These are phyloP conservation scores for Drosophila varians DNA, from an alignment of 1,140 invertebrate species.

Conservation along the genomic window DNA sequence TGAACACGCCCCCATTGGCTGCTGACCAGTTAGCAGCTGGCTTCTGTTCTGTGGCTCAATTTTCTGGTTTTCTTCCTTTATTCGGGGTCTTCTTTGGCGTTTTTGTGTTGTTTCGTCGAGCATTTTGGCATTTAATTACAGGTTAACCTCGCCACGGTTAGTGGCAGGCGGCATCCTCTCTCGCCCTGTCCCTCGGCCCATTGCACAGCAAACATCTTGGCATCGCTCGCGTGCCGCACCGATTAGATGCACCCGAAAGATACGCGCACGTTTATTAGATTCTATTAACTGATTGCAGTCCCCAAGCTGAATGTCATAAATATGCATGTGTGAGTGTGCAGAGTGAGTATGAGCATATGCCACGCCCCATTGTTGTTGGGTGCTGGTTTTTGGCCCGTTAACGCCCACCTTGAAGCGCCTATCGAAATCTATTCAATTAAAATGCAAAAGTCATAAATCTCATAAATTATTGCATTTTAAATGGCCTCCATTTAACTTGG, in stretches of 20 bases:
- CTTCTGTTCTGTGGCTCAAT: constrained; percentile 53
- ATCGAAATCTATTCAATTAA: constrained; percentile 77
- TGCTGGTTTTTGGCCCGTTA: constrained; percentile 11
- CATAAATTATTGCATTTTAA: constrained; percentile 75
- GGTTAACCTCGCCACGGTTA: constrained; percentile 60
- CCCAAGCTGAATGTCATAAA: constrained; percentile 27
- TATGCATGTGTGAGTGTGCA: constrained; percentile 15
- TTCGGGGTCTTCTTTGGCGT: constrained; percentile 2
- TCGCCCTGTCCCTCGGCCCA: not conserved
- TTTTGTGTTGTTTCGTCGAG: constrained; percentile 7
- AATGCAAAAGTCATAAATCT: constrained; percentile 72
- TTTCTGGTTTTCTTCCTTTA: constrained; percentile 19
- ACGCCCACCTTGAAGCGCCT: constrained; percentile 35
- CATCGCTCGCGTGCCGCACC: constrained; percentile 55
- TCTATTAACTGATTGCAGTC: constrained; percentile 72
- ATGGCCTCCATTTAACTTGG: constrained; percentile 47
- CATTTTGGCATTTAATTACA: constrained; percentile 68
- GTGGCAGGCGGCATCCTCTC: constrained; percentile 30
- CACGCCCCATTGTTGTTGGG: constrained; percentile 48
- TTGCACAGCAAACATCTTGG: constrained; percentile 35
- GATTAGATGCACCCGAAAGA: constrained; percentile 75
- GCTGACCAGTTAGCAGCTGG: constrained; percentile 30
- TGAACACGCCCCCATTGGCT: constrained; percentile 19
- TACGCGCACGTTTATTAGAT: constrained; percentile 77
- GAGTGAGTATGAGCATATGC: constrained; percentile 1